phyloP scores from a whole-genome alignment of 2,113 vertebrate species.

The Marmota monax region DNA sequence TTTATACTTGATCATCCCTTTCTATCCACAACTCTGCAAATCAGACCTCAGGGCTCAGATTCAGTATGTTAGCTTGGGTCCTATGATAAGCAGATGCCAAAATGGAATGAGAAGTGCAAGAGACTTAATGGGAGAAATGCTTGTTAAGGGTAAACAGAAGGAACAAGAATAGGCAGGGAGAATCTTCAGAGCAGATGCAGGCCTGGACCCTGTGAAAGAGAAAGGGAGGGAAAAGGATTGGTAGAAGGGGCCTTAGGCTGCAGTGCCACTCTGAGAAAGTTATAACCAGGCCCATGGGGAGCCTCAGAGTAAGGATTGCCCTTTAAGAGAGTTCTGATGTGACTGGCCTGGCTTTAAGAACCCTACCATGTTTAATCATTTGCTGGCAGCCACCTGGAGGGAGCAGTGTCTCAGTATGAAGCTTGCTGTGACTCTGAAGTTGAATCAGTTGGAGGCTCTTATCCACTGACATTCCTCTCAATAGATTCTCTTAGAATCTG shows the following conservation, averaged over 20 bases:
- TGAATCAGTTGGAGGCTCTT: neutral
- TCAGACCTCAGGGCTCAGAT: neutral
- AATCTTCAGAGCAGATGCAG: neutral
- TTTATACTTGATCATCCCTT: neutral
- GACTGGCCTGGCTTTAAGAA: neutral
- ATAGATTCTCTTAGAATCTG: constrained; percentile 32
- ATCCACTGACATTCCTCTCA: constrained; percentile 29
- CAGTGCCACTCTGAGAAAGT: neutral
- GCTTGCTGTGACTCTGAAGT: neutral
- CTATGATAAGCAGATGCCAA: neutral
- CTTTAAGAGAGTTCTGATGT: neutral
- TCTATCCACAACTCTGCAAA: neutral
- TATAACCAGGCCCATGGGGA: neutral
- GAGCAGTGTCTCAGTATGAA: neutral
- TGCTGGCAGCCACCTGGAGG: neutral
- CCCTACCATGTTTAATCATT: neutral
- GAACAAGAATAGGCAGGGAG: neutral
- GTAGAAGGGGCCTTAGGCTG: neutral
- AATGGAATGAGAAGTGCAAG: neutral
- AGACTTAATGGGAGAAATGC: neutral
- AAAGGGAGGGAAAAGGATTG: fast-evolving
- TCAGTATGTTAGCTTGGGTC: neutral
- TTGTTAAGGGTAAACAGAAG: neutral
- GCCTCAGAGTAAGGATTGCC: neutral
- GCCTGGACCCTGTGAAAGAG: neutral